Conservation (phyloP, 2,113 vertebrate species). For the Phrynocephalus versicolor region DNA sequence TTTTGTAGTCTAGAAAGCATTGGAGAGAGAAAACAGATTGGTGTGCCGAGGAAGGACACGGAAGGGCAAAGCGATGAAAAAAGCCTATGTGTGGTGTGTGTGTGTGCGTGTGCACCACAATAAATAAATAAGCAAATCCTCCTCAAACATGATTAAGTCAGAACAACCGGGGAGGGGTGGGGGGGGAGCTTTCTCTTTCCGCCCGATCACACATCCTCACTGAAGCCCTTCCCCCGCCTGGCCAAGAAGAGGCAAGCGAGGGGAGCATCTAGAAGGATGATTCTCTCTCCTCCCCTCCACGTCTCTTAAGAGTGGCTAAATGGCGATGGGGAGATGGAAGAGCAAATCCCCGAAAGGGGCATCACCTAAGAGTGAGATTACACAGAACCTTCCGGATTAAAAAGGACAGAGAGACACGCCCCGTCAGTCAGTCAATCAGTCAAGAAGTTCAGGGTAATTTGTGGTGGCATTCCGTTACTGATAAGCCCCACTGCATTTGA, state of each 20-base stretch:
- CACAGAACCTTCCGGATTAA: too few relatives aligned
- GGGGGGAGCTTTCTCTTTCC: neutral
- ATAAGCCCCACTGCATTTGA: neutral
- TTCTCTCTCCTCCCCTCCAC: accelerated
- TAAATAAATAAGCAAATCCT: neutral
- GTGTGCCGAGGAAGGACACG: conserved; percentile 22
- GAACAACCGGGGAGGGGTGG: neutral
- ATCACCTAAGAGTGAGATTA: neutral
- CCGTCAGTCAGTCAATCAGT: neutral
- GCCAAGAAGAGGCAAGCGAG: neutral
- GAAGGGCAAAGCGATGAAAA: neutral
- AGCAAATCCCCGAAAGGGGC: neutral
- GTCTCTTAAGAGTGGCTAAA: neutral
- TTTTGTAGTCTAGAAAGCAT: conserved; percentile 33
- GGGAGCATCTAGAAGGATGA: neutral
- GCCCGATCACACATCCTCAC: too few relatives aligned
- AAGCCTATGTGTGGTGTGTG: neutral
- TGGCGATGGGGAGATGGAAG: neutral
- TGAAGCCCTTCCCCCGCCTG: accelerated
- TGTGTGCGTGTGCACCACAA: neutral
- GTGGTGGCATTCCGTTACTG: neutral
- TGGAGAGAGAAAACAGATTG: neutral
- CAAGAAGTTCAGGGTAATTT: neutral
- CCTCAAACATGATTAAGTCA: conserved; percentile 12
- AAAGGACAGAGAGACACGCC: neutral